phyloP scores from a whole-genome alignment of 2,888 invertebrate species.

The Eupelmus urozonus region DNA sequence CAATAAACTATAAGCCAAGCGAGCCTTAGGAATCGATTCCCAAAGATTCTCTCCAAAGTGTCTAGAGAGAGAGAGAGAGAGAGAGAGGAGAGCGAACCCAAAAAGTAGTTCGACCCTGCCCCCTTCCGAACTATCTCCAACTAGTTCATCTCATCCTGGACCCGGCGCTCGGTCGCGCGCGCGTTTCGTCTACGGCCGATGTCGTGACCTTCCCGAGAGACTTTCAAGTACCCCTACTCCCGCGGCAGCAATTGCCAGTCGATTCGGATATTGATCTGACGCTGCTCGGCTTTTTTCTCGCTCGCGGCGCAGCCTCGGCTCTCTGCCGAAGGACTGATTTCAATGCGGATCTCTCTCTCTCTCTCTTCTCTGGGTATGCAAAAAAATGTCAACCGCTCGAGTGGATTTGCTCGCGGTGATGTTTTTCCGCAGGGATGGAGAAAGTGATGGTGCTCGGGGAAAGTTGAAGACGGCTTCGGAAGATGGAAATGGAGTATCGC shows the following conservation, averaged over 20 bases:
- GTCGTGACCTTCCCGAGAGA: constrained; percentile 66
- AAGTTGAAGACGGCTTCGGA: too few relatives aligned
- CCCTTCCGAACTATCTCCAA: constrained; percentile 64
- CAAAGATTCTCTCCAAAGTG: constrained; percentile 18
- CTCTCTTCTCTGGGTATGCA: too few relatives aligned
- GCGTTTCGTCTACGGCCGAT: too few relatives aligned
- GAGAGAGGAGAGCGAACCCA: constrained; percentile 7
- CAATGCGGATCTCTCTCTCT: too few relatives aligned
- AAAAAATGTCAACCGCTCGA: too few relatives aligned
- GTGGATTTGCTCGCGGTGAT: too few relatives aligned
- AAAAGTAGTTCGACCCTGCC: constrained; percentile 65
- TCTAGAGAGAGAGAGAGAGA: constrained; percentile 18
- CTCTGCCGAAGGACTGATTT: too few relatives aligned
- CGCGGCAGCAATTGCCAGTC: constrained; percentile 24
- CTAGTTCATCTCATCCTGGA: constrained; percentile 65
- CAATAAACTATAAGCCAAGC: neutral
- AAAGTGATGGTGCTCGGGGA: too few relatives aligned
- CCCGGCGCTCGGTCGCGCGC: constrained; percentile 62
- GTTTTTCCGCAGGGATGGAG: too few relatives aligned
- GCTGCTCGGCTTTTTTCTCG: constrained; percentile 6
- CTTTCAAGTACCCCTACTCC: constrained; percentile 59
- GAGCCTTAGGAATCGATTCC: constrained; percentile 34
- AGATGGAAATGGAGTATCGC: too few relatives aligned
- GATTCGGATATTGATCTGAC: constrained; percentile 40
- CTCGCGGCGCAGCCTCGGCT: too few relatives aligned